Evolutionary conservation across 2,888 invertebrate genomes (phyloP), one percentile per base, ranked within the genome.

Genomic region (Gasteruption jaculator): DNA sequence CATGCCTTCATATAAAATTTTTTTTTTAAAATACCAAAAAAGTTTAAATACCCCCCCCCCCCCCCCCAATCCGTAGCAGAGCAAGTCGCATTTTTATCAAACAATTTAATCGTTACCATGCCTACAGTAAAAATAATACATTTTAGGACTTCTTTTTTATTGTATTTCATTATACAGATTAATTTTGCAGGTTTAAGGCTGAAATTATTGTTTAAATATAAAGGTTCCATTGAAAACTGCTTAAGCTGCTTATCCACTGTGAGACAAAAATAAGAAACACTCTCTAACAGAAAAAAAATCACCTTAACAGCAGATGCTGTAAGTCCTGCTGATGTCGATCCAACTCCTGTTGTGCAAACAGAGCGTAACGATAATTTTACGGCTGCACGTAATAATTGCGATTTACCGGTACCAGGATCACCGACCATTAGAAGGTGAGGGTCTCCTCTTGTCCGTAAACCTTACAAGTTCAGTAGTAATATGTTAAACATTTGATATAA

Each of bases 401-500:
- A 91, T 66, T 92, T 92, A 4, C 90, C 92, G 1, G 91, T 91
- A 10, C 92, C 91, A 63, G 85, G 82, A 74, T 93, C 93, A 4
- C 93, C 93, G 15, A 92, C 86, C 18, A 94, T 68, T 37, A 93
- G 73, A 48, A 93, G 72, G 73, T 94, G 93, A 14, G 88, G 83
- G 62, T 92, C 89, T 3, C 90, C 89, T 46, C 93, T 65, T 10
- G 80, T 73, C 51, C 73, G 69, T 4, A 76, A 75, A n/a, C 80
- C 80, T 56, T 45, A 48, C 31, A 34, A 32, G 26, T 7, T 31
- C 3, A 36, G 14, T 21, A 12, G 21, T 24, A 37, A 12, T 25
- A 35, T 11, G 27, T 37, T 11, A 30, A 43, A 38, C 26, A 38
- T 41, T 14, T 25, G 21, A 25, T 25, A 25, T 29, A 5, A 24